These are phyloP conservation scores for Xenopus tropicalis DNA, from an alignment of 2,113 vertebrate genomes.

Conservation along the genomic window UCB_Xtro_10.0 CM004451.2:66647001-66647500, in stretches of 20 bases:
- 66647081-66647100: conserved; percentile 65
- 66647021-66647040: conserved; percentile 68
- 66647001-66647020: conserved; percentile 68
- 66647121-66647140: conserved; percentile 70
- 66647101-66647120: conserved; percentile 72
- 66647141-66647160: background rate
- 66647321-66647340: conserved; percentile 77
- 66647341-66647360: conserved; percentile 76
- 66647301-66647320: conserved; percentile 66
- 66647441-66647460: conserved; percentile 75
- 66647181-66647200: conserved; percentile 79
- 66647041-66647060: conserved; percentile 75
- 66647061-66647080: conserved; percentile 65
- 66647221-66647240: conserved; percentile 80
- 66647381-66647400: conserved; percentile 59
- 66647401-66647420: conserved; percentile 62
- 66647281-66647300: conserved; percentile 79
- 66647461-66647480: conserved; percentile 74
- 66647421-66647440: conserved; percentile 73
- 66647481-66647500: conserved; percentile 75
- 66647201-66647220: conserved; percentile 81
- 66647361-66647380: conserved; percentile 59
- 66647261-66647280: conserved; percentile 85
- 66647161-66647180: conserved; percentile 67
- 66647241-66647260: conserved; percentile 80